These are phyloP conservation scores for Gibbula magus DNA, from an alignment of 2,888 invertebrate genomes.

Conservation along the genomic window DNA sequence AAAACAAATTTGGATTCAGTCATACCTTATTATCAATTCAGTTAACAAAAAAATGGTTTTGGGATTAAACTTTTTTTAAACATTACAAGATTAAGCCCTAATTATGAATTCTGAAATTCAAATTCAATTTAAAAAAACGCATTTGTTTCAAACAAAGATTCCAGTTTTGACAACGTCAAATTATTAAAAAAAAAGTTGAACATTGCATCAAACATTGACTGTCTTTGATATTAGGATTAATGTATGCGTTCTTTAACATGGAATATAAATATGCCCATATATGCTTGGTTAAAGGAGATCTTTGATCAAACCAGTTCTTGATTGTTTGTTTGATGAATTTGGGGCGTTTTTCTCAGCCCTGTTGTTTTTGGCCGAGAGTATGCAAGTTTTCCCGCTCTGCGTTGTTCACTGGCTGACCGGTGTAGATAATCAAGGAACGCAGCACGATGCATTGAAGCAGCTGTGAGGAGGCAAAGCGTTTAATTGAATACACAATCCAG, in stretches of 20 bases:
- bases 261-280: background rate
- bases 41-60: no score
- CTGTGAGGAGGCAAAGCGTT: background rate
- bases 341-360: background rate
- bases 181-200: background rate
- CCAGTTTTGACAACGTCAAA: background rate
- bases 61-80: no score
- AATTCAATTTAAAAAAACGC: no score
- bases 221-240: background rate
- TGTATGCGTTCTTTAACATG: background rate
- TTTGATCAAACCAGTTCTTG: background rate
- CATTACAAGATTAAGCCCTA: no score
- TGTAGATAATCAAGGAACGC: conserved; percentile 1
- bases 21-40: no score
- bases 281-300: background rate
- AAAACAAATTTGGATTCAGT: no score
- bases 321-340: background rate
- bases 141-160: no score
- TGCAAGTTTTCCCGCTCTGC: background rate
- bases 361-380: background rate
- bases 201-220: background rate
- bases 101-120: no score
- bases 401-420: background rate
- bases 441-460: background rate
- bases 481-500: background rate